These are phyloP conservation scores for Pelobates fuscus DNA, from an alignment of 2,113 vertebrate genomes.

Conservation along the genomic window DNA sequence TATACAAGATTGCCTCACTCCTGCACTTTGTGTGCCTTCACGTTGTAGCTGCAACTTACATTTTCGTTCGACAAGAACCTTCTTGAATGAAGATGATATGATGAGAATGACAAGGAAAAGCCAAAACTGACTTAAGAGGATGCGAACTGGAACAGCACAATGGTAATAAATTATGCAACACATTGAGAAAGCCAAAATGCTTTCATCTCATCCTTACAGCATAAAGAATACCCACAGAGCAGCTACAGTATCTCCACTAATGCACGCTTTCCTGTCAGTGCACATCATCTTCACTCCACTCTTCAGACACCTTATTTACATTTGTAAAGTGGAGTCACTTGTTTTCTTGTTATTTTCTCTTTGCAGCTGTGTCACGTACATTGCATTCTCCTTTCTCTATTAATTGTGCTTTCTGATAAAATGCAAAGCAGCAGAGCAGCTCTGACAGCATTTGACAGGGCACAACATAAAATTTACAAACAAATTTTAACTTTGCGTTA, in stretches of 20 bases:
- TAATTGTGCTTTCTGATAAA: conserved; percentile 49
- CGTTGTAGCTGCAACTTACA: conserved; percentile 6
- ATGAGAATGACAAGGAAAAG: conserved; percentile 44
- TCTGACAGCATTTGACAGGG: conserved; percentile 46
- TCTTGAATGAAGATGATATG: conserved; percentile 40
- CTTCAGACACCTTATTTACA: conserved; percentile 46
- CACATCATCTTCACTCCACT: conserved; percentile 30
- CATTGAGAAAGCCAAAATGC: conserved; percentile 28
- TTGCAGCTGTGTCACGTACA: conserved; percentile 32
- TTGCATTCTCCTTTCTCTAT: conserved; percentile 43
- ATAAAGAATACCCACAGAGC: conserved; percentile 29
- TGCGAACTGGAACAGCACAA: conserved; percentile 25
- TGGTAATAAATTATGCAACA: conserved; percentile 34
- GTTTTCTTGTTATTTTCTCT: conserved; percentile 21
- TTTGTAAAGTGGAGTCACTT: conserved; percentile 42
- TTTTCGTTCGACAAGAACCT: conserved; percentile 25
- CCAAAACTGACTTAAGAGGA: conserved; percentile 44
- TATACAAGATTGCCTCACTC: background rate
- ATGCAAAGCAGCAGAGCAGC: conserved; percentile 43
- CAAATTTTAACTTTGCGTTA: conserved; percentile 22
- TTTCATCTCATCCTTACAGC: conserved; percentile 42
- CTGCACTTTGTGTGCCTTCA: conserved; percentile 25
- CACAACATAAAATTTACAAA: conserved; percentile 45
- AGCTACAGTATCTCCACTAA: conserved; percentile 30
- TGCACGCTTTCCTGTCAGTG: conserved; percentile 38